These are phyloP conservation scores for Phoenicopterus ruber DNA, from an alignment of 2,113 vertebrate species.

Conservation along the genomic window DNA sequence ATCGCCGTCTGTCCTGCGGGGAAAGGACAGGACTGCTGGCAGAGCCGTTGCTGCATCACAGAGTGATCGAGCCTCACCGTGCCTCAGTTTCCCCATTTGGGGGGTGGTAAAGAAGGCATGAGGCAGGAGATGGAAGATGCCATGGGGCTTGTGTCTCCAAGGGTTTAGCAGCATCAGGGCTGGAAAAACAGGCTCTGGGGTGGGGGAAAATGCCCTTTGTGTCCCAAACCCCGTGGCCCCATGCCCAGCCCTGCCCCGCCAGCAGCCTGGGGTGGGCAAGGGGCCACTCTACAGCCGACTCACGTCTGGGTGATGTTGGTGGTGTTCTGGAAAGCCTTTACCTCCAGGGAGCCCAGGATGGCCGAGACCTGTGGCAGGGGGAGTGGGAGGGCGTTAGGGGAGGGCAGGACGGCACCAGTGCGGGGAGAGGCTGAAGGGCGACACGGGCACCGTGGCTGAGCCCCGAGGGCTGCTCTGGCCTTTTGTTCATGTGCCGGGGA, in stretches of 20 bases:
- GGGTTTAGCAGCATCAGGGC: background rate
- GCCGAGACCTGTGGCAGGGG: background rate
- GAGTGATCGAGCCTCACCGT: fast-evolving
- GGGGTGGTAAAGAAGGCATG: background rate
- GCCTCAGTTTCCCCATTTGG: background rate
- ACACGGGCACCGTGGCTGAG: fast-evolving
- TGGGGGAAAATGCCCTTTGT: background rate
- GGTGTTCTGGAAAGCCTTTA: conserved; percentile 43
- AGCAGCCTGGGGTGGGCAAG: fast-evolving
- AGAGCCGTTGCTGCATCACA: background rate
- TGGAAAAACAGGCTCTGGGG: background rate
- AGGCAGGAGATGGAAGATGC: background rate
- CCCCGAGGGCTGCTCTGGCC: background rate
- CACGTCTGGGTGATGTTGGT: conserved; percentile 20
- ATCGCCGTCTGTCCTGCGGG: background rate
- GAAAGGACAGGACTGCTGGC: background rate
- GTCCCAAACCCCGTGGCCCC: background rate
- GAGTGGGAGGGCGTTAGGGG: background rate
- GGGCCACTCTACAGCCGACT: background rate
- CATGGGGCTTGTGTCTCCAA: background rate
- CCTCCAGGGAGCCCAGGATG: conserved; percentile 27
- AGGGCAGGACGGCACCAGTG: fast-evolving
- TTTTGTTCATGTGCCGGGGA: background rate
- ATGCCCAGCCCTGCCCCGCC: fast-evolving
- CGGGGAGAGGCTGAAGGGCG: background rate